Conservation (phyloP, 2,113 vertebrate genomes). For the Geococcyx californianus region DNA sequence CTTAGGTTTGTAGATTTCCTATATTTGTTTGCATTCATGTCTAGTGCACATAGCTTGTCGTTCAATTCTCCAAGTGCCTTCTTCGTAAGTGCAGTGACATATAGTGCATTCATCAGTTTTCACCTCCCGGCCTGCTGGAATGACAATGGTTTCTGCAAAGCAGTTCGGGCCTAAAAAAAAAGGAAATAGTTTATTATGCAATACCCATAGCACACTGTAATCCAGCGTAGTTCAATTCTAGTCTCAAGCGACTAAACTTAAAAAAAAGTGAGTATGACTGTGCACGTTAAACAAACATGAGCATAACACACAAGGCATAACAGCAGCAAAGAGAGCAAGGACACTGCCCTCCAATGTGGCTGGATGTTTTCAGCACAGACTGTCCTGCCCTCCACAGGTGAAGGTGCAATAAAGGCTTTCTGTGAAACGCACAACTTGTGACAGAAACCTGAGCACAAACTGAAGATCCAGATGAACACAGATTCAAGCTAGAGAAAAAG, state of each 20-base stretch:
- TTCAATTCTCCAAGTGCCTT: constrained; percentile 95
- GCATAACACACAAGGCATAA: fast-evolving
- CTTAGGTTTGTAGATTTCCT: constrained; percentile 41
- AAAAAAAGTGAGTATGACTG: fast-evolving
- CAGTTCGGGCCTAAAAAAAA: constrained; percentile 91
- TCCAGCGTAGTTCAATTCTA: not conserved
- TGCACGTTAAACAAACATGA: not conserved
- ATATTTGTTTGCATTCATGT: constrained; percentile 93
- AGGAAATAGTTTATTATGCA: not conserved
- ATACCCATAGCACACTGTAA: not conserved
- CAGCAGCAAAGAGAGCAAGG: not conserved
- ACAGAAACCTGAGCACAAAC: not conserved
- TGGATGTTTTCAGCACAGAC: fast-evolving
- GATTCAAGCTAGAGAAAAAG: not conserved
- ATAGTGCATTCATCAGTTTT: constrained; percentile 96
- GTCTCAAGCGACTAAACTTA: not conserved
- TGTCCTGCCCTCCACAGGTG: fast-evolving
- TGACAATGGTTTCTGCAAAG: constrained; percentile 92
- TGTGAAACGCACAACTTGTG: not conserved
- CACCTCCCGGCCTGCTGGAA: constrained; percentile 95
- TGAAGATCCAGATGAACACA: fast-evolving
- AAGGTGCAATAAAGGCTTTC: not conserved
- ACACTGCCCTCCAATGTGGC: fast-evolving
- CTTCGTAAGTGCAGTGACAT: constrained; percentile 98
- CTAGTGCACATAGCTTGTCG: constrained; percentile 95